phyloP scores from a whole-genome alignment of 1,140 invertebrate species.

The Drosophila athabasca region DNA sequence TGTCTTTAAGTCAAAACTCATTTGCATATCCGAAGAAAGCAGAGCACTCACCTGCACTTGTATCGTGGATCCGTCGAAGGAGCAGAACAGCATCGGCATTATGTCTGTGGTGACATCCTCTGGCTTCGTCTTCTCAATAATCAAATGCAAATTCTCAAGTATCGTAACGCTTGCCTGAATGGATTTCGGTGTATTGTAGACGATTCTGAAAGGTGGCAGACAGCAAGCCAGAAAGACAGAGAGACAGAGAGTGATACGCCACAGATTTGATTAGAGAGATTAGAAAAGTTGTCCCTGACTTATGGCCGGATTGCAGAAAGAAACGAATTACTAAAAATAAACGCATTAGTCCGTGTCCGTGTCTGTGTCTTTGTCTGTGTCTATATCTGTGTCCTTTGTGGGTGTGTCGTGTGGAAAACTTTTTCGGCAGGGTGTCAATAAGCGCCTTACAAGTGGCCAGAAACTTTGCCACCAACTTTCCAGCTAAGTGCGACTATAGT shows the following conservation, averaged over 20 bases:
- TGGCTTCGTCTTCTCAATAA: conserved; percentile 93
- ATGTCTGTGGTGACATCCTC: conserved; percentile 93
- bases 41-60: conserved; percentile 92
- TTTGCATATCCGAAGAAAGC: conserved; percentile 43
- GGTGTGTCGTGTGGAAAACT: conserved; percentile 17
- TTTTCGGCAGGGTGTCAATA: conserved; percentile 65
- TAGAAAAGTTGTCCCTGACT: conserved; percentile 28
- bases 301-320: conserved; percentile 7
- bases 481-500: conserved; percentile 28
- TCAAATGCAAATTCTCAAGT: conserved; percentile 95
- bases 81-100: conserved; percentile 93
- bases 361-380: background rate
- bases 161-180: conserved; percentile 95
- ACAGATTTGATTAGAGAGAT: conserved; percentile 36
- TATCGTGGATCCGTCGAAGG: conserved; percentile 95
- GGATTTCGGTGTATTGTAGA: conserved; percentile 93
- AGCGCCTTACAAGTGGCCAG: conserved; percentile 70
- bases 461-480: conserved; percentile 55
- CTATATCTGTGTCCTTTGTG: conserved; percentile 4
- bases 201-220: conserved; percentile 83
- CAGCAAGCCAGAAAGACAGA: background rate
- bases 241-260: conserved; percentile 11
- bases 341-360: conserved; percentile 25
- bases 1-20: conserved; percentile 21
- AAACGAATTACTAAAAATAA: conserved; percentile 21